These are phyloP conservation scores for Drosophila kanekoi DNA, from an alignment of 2,888 invertebrate species.

Conservation along the genomic window DNA sequence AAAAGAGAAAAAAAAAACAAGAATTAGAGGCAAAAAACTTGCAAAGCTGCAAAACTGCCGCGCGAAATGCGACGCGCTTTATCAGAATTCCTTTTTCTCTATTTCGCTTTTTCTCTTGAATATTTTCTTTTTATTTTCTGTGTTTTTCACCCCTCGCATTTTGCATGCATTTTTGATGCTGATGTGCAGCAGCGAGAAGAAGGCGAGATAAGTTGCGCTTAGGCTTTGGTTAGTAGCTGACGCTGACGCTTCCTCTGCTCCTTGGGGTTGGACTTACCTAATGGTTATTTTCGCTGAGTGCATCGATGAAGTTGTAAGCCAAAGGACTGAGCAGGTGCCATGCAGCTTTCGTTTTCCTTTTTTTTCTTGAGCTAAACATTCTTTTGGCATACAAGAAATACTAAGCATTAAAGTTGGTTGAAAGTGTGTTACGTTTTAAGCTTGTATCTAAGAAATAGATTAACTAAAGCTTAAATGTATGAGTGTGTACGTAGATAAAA, in stretches of 20 bases:
- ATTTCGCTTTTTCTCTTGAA: background rate
- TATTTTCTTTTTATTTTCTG: background rate
- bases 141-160: background rate
- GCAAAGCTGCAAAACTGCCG: conserved; percentile 34
- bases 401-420: background rate
- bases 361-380: background rate
- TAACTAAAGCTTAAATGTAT: too few species aligned
- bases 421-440: background rate
- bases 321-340: background rate
- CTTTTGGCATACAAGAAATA: background rate
- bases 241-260: background rate
- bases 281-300: conserved; percentile 25
- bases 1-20: background rate
- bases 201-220: conserved; percentile 47
- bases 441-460: background rate
- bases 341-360: background rate
- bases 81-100: conserved; percentile 29
- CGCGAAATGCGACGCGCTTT: conserved; percentile 50
- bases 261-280: conserved; percentile 6
- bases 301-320: conserved; percentile 25
- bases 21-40: conserved; percentile 2
- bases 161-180: conserved; percentile 22
- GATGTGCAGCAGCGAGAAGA: conserved; percentile 6
- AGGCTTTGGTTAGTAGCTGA: conserved; percentile 2
- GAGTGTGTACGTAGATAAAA: too few species aligned